These are phyloP conservation scores for Limnodromus scolopaceus DNA, from an alignment of 2,797 vertebrate species.

Conservation along the genomic window DNA sequence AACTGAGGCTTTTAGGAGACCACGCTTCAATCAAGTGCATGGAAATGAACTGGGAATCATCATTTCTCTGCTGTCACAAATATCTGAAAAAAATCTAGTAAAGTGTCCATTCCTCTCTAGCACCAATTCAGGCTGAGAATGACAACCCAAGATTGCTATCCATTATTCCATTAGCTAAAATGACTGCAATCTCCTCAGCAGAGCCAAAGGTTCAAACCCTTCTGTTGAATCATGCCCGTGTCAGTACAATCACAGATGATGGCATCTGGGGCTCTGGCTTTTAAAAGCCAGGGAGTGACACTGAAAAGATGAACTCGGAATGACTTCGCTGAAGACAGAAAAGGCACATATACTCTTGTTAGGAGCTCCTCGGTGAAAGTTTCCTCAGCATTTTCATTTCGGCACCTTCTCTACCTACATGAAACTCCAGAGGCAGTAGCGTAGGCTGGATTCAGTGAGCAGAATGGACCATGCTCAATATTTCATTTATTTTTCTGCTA, in stretches of 20 bases:
- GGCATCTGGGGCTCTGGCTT: background rate
- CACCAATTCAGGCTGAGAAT: background rate
- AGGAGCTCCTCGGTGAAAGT: background rate
- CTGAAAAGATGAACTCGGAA: background rate
- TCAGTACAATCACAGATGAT: background rate
- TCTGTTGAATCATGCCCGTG: background rate
- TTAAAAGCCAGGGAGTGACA: background rate
- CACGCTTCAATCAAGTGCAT: background rate
- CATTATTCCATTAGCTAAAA: slow-evolving; percentile 62
- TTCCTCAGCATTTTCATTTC: background rate
- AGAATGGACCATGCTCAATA: background rate
- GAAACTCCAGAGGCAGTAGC: background rate
- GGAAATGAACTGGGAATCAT: slow-evolving; percentile 25
- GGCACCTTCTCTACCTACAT: background rate
- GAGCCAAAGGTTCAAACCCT: background rate
- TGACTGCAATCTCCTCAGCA: background rate
- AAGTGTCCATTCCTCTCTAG: background rate
- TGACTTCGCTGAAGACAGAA: background rate
- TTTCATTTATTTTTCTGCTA: background rate
- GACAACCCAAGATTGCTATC: slow-evolving; percentile 13
- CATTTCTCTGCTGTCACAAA: slow-evolving; percentile 24
- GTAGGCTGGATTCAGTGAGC: background rate
- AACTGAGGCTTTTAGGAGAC: background rate
- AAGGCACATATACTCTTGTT: background rate
- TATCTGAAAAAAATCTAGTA: background rate